Evolutionary conservation across 2,888 invertebrate genomes (phyloP), one percentile per base, ranked within the genome.

Genomic region (Luperina nickerlii): DNA sequence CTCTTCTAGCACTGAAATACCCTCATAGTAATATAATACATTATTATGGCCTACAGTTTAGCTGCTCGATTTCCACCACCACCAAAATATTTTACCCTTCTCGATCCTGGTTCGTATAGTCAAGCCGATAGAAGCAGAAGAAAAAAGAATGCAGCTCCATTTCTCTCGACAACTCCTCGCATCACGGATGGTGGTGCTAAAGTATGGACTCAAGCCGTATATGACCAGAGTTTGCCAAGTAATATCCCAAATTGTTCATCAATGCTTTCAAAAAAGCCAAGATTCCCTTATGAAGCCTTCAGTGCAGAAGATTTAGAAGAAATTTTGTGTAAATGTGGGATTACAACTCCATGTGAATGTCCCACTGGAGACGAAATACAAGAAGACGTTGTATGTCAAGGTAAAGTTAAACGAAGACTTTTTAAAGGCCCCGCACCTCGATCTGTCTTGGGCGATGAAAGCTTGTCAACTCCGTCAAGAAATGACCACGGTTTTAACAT

Each of bases 21-120:
- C 60, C 18, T 32, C 73, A 76, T 63, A 71, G 27, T 42, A 20
- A 66, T 70, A 70, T 20, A 54, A 65, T 45, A 72, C 60, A 70
- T 66, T 68, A 95, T 95, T 66, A 95, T 95, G 95, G 96, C 96
- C 48, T 96, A 92, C 81, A 92, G 87, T 84, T 85, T 93, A 74
- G 84, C 83, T 54, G 87, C 92, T 18, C 91, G 96, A 84, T 96
- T 96, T 91, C 81, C 91, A 38, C 81, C 84, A 45, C 72, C 90
- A 20, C 90, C 90, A 20, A 89, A 91, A 87, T 91, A 91, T 84
- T 92, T 86, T 80, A 90, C 87, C 54, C 82, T 96, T 67, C 89
- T 93, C 51, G 96, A 96, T 75, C 96, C 96, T 75, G 94, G 94
- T n/a, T 89, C 94, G 1, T 96, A 96, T 42, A 73, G 51, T 86